These are phyloP conservation scores for Hirtodrosophila trivittata DNA, from an alignment of 2,888 invertebrate genomes.

Conservation along the genomic window DNA sequence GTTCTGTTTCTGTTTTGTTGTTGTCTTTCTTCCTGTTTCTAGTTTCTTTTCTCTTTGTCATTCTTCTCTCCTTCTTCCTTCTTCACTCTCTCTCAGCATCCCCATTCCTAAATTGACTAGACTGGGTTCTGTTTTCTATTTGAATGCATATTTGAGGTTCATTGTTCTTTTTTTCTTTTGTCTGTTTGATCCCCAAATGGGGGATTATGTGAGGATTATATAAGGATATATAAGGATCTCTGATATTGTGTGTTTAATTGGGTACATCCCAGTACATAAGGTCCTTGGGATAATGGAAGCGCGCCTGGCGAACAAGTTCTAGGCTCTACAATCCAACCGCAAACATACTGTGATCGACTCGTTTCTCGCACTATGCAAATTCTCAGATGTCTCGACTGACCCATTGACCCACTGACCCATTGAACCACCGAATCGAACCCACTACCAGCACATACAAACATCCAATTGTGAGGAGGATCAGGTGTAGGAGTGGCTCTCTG, in stretches of 20 bases:
- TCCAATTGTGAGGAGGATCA: constrained; percentile 27
- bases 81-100: constrained; percentile 42
- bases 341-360: constrained; percentile 75
- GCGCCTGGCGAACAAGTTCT: constrained; percentile 9
- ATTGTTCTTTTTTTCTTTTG: constrained; percentile 30
- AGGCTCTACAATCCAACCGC: constrained; percentile 43
- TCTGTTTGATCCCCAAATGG: neutral
- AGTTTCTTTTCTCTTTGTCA: constrained; percentile 22
- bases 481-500: constrained; percentile 15
- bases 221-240: no score
- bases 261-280: no score
- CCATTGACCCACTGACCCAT: constrained; percentile 10
- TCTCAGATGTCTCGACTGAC: constrained; percentile 14
- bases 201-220: no score
- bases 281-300: constrained; percentile 30
- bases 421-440: constrained; percentile 22
- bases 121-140: constrained; percentile 73
- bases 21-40: constrained; percentile 31
- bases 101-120: constrained; percentile 82
- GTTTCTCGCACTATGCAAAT: constrained; percentile 67
- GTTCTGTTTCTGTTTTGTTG: constrained; percentile 31
- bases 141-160: constrained; percentile 67
- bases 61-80: constrained; percentile 32
- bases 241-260: no score
- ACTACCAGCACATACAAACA: constrained; percentile 19